Base-by-base conservation (phyloP, 2,888 invertebrate genomes). In the Adelphocoris suturalis region DNA sequence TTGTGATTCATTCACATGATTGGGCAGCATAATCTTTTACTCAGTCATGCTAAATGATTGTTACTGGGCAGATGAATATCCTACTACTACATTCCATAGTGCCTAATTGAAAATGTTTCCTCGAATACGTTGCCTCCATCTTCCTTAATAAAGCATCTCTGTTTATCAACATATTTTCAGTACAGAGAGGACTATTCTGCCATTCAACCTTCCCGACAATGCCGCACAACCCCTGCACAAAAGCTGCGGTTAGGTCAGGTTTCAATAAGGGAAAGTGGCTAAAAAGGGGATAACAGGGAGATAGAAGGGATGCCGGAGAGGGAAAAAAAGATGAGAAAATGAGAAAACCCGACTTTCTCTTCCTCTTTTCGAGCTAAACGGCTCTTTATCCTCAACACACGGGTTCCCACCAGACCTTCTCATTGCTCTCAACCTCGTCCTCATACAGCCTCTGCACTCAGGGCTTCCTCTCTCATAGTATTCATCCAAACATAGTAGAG, bases 271-370 rank as follows among this genome's bases (percentile, higher is more conserved):
- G 68, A 68, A 68, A 23, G 68, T 68, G 68, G 68, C 68, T 23
- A 23, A 68, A 68, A 68, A 68, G 68, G 68, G 19, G 68, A 23
- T 23, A 68, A 19, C 23, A 68, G 68, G 61, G 61, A 19, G 19
- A 16, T 16, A 16, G n/a, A 16, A 16, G 19, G 19, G 61, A n/a
- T 19, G 19, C n/a, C 3, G 11, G 68, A 68, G 68, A 23, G 19
- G n/a, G n/a, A 57, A 57, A 68, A 68, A 23, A 68, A 68, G 9
- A 68, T 23, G 68, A 13, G 68, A 27, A 68, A 19, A 68, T 68
- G 68, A 68, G 68, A 68, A 68, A 68, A 68, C 68, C 68, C 11
- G 68, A 68, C 68, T 68, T 68, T 68, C 68, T 68, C 68, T 68
- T 68, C 68, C 68, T 68, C 27, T 68, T 52, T 68, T 68, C 68